Percentiles rank a stretch among this genome's conserved stretches.
Evolutionary conservation across 2,113 vertebrate species (phyloP).

Genomic region (Promerops cafer): DNA sequence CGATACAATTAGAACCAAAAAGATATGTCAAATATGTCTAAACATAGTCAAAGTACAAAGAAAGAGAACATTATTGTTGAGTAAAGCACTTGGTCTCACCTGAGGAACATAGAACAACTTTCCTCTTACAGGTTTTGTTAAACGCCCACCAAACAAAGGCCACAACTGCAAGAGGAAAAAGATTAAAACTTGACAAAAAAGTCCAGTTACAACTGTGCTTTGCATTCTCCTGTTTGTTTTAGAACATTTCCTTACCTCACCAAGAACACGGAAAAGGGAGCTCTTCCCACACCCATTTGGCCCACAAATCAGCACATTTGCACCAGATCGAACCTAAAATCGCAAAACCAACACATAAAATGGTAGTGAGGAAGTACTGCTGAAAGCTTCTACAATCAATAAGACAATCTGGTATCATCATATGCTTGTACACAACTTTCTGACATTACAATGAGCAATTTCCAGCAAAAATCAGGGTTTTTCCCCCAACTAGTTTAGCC

Average conservation of each 20-base stretch:
- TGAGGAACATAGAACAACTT: slow-evolving; percentile 98
- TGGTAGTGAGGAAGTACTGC: neutral
- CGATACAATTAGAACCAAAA: neutral
- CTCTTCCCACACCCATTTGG: slow-evolving; percentile 98
- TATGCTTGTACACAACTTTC: neutral
- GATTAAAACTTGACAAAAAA: neutral
- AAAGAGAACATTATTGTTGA: neutral
- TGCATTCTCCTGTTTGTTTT: neutral
- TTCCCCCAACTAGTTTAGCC: neutral
- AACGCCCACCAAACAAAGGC: slow-evolving; percentile 91
- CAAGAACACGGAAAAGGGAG: slow-evolving; percentile 93
- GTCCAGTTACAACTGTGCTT: neutral
- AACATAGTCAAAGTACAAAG: neutral
- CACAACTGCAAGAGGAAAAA: slow-evolving; percentile 77
- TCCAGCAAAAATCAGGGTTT: neutral
- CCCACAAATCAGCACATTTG: slow-evolving; percentile 96
- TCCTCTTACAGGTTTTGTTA: slow-evolving; percentile 95
- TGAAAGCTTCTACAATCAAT: neutral
- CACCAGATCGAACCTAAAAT: slow-evolving; percentile 87
- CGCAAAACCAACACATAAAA: neutral
- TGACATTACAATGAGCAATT: neutral
- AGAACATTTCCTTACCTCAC: slow-evolving; percentile 80
- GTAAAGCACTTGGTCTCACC: slow-evolving; percentile 68
- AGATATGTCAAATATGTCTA: neutral
- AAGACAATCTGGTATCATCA: neutral